A percentile compares a stretch with the other conserved stretches of the same genome.
Conservation (phyloP, 2,797 vertebrate species). For the Pempheris klunzingeri region DNA sequence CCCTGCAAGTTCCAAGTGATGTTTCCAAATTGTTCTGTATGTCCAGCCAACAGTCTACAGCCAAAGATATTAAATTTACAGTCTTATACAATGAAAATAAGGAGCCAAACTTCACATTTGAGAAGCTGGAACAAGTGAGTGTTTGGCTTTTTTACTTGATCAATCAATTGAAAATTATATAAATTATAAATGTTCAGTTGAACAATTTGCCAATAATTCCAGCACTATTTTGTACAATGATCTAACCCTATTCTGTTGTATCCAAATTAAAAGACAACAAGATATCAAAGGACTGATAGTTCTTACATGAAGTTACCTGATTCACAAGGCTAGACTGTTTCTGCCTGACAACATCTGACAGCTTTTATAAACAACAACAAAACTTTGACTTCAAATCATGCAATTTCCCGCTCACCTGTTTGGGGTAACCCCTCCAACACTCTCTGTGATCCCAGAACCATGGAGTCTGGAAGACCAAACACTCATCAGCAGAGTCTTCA, state of each 20-base stretch:
- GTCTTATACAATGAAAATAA: background rate
- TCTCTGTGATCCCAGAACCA: conserved; percentile 92
- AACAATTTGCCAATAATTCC: background rate
- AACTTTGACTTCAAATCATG: background rate
- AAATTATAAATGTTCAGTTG: background rate
- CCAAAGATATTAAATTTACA: background rate
- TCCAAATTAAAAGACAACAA: background rate
- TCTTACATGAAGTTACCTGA: background rate
- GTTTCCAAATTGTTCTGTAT: background rate
- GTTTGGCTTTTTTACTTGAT: background rate
- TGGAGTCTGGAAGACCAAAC: conserved; percentile 85
- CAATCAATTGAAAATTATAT: background rate
- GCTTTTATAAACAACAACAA: background rate
- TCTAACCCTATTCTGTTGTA: background rate
- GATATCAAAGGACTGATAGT: background rate
- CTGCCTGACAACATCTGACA: background rate
- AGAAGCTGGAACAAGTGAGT: background rate
- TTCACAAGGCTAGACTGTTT: background rate
- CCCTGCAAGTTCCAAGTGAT: background rate
- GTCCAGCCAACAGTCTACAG: background rate
- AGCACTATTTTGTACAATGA: background rate
- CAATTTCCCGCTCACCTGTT: conserved; percentile 87
- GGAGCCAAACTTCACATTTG: background rate
- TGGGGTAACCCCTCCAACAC: conserved; percentile 92
- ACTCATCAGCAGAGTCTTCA: conserved; percentile 5